Evolutionary conservation across 2,888 invertebrate species (phyloP), one percentile per base, ranked within the genome.

Genomic region (Isoperla grammatica): DNA sequence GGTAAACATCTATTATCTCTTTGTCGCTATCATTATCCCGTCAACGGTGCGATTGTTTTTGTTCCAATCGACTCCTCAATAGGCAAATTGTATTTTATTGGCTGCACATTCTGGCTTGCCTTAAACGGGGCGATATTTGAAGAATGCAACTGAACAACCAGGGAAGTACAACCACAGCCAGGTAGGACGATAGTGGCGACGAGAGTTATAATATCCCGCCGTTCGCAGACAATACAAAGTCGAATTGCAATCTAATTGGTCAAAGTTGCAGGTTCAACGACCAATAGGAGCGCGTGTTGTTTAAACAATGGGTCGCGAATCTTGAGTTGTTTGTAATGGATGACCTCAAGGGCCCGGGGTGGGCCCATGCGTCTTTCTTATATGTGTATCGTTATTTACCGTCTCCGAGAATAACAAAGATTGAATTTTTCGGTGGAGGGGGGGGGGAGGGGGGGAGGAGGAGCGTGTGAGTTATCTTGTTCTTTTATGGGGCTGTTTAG

Each of bases 181-280:
- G 5, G 5, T 29, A 8, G 29, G 29, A 6, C 29, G 4, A 29
- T 4, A 29, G 29, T 29, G 29, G 29, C 46, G 12, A n/a, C 22
- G 5, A 46, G 20, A 46, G 22, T 46, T 46, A 46, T 46, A 46
- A n/a, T 22, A 29, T 29, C 46, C 22, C 46, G 46, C 22, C 17
- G 13, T 46, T n/a, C 12, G 46, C 17, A 22, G 20, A 49, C 49
- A 49, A 49, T 49, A 29, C 35, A 15, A 49, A 19, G 53, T 39
- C 37, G 53, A 39, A 53, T 53, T 39, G 53, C 37, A 53, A 20
- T 15, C 11, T 53, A 53, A 53, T 53, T 53, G 53, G 53, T 17
- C 17, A 20, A 53, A 53, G 39, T 17, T 9, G 35, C 2, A 15
- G 53, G 53, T 53, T 50, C 37, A 53, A 53, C 13, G 53, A 19